A percentile compares a stretch with the other conserved stretches of the same genome.
Conservation (phyloP, 2,888 invertebrate species). For the Andrena bucephala region DNA sequence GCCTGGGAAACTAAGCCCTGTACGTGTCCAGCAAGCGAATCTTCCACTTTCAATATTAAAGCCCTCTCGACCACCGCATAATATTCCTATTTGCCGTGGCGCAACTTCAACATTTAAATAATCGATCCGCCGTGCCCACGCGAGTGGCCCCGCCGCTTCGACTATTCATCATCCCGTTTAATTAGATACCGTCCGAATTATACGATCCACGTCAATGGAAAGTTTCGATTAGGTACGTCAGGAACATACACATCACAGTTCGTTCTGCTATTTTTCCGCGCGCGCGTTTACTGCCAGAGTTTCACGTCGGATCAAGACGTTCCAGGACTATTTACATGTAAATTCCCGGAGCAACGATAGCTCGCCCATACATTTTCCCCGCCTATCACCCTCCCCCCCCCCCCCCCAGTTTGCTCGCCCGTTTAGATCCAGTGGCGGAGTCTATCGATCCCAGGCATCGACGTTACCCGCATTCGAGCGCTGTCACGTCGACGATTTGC, state of each 20-base stretch:
- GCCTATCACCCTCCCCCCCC: not conserved
- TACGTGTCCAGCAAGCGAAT: slow-evolving; percentile 24
- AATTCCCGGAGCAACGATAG: slow-evolving; percentile 6
- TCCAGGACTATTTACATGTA: slow-evolving; percentile 41
- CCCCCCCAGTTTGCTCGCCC: slow-evolving; percentile 38
- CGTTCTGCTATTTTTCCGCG: not conserved
- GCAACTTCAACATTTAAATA: slow-evolving; percentile 23
- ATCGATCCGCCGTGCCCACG: slow-evolving; percentile 29
- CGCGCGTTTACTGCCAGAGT: not conserved
- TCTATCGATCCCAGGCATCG: slow-evolving; percentile 44
- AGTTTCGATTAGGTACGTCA: not conserved
- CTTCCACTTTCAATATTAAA: slow-evolving; percentile 33
- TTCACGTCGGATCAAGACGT: slow-evolving; percentile 27
- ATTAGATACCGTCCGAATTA: slow-evolving; percentile 5
- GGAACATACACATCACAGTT: not conserved
- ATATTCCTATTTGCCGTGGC: slow-evolving; percentile 9
- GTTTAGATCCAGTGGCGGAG: slow-evolving; percentile 44
- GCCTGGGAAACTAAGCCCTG: not conserved
- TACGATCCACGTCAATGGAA: not conserved
- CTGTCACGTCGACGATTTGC: slow-evolving; percentile 41
- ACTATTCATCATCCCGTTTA: slow-evolving; percentile 27
- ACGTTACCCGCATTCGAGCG: slow-evolving; percentile 45
- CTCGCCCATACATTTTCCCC: not conserved
- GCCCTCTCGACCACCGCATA: slow-evolving; percentile 20
- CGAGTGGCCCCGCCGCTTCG: not conserved